These are phyloP conservation scores for Phyllopteryx taeniolatus DNA, from an alignment of 2,113 vertebrate species.

Conservation along the genomic window DNA sequence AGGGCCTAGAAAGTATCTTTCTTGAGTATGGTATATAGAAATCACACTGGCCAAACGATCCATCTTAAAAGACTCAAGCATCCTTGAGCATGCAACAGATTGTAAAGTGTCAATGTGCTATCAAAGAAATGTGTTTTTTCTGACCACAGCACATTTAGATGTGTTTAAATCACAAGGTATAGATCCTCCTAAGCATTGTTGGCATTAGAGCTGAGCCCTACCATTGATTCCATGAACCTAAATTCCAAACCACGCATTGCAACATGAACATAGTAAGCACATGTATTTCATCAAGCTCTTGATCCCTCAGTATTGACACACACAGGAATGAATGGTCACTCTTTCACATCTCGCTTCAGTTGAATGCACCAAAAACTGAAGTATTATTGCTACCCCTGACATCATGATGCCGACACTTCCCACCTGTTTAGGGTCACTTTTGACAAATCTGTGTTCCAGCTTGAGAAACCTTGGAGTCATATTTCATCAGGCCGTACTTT, in stretches of 20 bases:
- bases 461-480: too few species aligned
- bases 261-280: slow-evolving; percentile 62
- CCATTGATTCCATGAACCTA: slow-evolving; percentile 69
- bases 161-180: slow-evolving; percentile 26
- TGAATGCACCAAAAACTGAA: too few species aligned
- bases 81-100: background rate
- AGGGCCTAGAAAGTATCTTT: background rate
- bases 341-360: background rate
- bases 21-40: background rate
- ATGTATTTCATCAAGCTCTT: slow-evolving; percentile 59
- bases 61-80: background rate
- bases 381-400: too few species aligned
- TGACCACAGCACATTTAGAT: background rate
- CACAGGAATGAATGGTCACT: slow-evolving; percentile 32
- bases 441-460: background rate
- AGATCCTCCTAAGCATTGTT: slow-evolving; percentile 54
- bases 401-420: too few species aligned
- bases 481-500: too few species aligned
- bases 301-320: slow-evolving; percentile 48
- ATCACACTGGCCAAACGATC: too few species aligned
- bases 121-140: background rate
- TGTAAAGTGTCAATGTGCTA: background rate
- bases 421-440: too few species aligned
- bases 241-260: slow-evolving; percentile 52
- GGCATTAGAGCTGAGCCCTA: slow-evolving; percentile 61